Evolutionary conservation across 1,140 invertebrate genomes (phyloP).

Genomic region (fruit fly (Drosophila melanogaster)): DNA sequence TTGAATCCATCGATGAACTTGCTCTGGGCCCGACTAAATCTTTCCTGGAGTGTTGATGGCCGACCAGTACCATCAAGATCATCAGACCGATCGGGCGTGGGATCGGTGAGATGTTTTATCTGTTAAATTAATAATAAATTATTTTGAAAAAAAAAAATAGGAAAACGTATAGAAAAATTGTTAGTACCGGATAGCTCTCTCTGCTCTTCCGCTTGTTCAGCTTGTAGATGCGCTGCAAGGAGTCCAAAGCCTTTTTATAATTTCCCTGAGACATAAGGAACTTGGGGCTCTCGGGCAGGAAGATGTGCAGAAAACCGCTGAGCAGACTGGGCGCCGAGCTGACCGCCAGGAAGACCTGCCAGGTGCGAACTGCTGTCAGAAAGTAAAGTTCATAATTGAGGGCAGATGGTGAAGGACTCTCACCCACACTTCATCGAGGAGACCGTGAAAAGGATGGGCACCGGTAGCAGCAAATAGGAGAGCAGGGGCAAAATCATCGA

Average conservation of each 20-base stretch:
- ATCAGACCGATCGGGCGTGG: constrained; percentile 33
- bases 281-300: constrained; percentile 92
- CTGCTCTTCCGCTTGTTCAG: constrained; percentile 87
- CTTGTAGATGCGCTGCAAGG: constrained; percentile 55
- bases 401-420: background rate
- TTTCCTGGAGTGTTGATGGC: background rate
- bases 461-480: constrained; percentile 85
- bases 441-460: constrained; percentile 55
- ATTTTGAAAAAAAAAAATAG: too few relatives aligned
- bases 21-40: constrained; percentile 8
- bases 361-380: constrained; percentile 87
- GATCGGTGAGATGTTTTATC: constrained; percentile 54
- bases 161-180: too few relatives aligned
- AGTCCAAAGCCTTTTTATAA: constrained; percentile 86
- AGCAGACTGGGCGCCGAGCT: constrained; percentile 88
- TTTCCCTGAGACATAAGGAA: constrained; percentile 90
- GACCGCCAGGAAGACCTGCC: constrained; percentile 90
- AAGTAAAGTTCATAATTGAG: background rate
- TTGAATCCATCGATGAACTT: constrained; percentile 41
- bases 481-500: constrained; percentile 86
- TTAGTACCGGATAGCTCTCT: constrained; percentile 88
- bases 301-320: constrained; percentile 87
- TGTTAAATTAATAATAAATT: background rate
- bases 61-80: background rate
- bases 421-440: constrained; percentile 50